Evolutionary conservation across 2,888 invertebrate species (phyloP), one percentile per base, ranked within the genome.

Genomic region (Brenthis daphne): DNA sequence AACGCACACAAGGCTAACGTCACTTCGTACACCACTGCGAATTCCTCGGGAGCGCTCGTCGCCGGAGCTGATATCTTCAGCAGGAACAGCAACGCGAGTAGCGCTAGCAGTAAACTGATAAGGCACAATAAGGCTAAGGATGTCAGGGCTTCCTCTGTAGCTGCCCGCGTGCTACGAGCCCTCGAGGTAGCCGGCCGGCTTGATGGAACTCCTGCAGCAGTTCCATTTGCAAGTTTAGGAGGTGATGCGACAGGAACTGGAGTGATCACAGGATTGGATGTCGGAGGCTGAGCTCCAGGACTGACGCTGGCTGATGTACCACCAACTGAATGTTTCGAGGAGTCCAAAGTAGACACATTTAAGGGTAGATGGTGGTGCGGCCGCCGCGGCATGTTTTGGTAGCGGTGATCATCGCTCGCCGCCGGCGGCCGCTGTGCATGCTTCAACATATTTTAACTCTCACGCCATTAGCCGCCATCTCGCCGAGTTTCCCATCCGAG

Each of bases 21-120:
- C 83, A 98, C 98, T 94, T 98, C 98, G 87, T 97, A 97, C 74
- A 98, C 97, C 78, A 97, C 96, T 71, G 96, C 96, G 84, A 97
- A 97, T 85, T 98, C 97, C 83, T 97, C 97, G 37, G 95, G 90
- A 58, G 95, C 89, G 75, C 94, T 82, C 82, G 93, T 82, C 93
- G 78, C 95, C 85, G 85, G 95, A 74, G 96, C 96, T 13, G 97
- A 96, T 82, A 97, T 97, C 93, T 97, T 96, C 80, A 98, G 91
- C 74, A 98, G 93, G 82, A 98, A 97, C 82, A 98, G 95, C 74
- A 98, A 89, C 63, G 98, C 97, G 69, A 98, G 92, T 77, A 97
- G 89, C 13, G 97, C 97, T 77, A 98, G 92, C 63, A 98, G 90
- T 61, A 98, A 90, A 69, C 98, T 97, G 77, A 98, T 96, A 76